A percentile compares a stretch with the other conserved stretches of the same genome.
phyloP scores from a whole-genome alignment of 2,888 invertebrate species.

The Melitaea athalia region DNA sequence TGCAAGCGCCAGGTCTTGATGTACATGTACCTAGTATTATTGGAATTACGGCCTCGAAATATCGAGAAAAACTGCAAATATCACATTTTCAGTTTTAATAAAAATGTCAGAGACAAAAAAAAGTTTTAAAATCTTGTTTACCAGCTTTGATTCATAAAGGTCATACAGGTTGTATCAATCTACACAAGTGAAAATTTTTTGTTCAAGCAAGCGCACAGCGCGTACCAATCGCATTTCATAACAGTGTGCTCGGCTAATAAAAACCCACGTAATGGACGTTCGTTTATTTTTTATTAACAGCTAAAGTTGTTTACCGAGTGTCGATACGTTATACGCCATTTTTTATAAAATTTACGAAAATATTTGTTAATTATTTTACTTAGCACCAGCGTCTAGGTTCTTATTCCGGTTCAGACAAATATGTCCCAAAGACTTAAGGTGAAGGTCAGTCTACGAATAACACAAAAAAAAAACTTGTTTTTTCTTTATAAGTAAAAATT shows the following conservation, averaged over 20 bases:
- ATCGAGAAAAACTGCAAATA: no score
- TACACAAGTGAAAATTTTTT: slow-evolving; percentile 10
- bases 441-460: no score
- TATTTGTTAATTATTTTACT: not conserved
- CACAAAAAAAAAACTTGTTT: no score
- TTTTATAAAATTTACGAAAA: slow-evolving; percentile 1
- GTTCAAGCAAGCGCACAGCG: not conserved
- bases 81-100: no score
- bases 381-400: not conserved
- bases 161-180: slow-evolving; percentile 6
- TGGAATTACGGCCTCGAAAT: no score
- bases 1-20: no score
- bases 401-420: not conserved
- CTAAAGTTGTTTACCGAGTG: slow-evolving; percentile 1
- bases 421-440: not conserved
- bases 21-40: no score
- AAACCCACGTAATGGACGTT: slow-evolving; percentile 15
- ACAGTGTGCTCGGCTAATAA: slow-evolving; percentile 12
- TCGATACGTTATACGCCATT: slow-evolving; percentile 5
- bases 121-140: not conserved
- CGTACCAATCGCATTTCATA: slow-evolving; percentile 11
- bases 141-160: not conserved
- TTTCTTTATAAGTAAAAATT: no score
- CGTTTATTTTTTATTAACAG: slow-evolving; percentile 13
- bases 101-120: not conserved